Evolutionary conservation across 2,113 vertebrate genomes (phyloP).

Genomic region (Arenaria interpres): DNA sequence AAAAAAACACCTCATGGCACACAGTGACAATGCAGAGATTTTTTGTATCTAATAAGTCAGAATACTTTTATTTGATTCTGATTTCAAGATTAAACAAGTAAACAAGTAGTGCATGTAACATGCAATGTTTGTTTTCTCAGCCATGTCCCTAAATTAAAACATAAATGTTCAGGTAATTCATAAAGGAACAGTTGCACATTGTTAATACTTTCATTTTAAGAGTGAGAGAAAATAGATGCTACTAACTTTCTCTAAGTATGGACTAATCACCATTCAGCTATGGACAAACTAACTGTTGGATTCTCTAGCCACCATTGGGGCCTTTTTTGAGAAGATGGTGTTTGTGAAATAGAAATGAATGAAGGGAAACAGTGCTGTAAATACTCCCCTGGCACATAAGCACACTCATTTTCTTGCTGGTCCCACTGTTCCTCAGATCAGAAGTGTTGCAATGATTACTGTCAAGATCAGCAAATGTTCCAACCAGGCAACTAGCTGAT

Average conservation of each 20-base stretch:
- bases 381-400: not conserved
- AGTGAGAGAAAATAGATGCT: not conserved
- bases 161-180: not conserved
- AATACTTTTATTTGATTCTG: not conserved
- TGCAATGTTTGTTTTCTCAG: not conserved
- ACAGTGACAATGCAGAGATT: not conserved
- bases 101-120: not conserved
- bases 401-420: not conserved
- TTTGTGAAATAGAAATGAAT: not conserved
- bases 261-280: not conserved
- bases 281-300: not conserved
- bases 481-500: not conserved
- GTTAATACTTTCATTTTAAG: not conserved
- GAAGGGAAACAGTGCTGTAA: not conserved
- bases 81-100: not conserved
- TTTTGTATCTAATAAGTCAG: not conserved
- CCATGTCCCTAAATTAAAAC: not conserved
- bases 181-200: not conserved
- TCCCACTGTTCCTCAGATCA: not conserved
- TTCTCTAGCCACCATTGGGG: not conserved
- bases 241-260: not conserved
- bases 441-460: not conserved
- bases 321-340: not conserved
- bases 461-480: not conserved
- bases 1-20: not conserved